Conservation (phyloP, 2,888 invertebrate genomes). For the Gari tellinella region DNA sequence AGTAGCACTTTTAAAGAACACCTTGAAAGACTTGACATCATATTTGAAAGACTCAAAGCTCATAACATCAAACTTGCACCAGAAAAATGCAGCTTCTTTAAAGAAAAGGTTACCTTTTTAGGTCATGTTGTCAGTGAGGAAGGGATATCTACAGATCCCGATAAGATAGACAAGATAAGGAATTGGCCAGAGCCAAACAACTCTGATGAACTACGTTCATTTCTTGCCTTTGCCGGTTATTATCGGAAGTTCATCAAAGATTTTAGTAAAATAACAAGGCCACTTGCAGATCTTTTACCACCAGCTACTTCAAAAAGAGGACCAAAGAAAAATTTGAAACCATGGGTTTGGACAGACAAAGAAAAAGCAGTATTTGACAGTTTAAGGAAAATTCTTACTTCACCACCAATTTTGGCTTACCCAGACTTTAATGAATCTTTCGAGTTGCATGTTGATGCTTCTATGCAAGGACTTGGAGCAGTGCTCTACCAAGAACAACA, state of each 20-base stretch:
- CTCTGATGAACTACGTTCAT: conserved; percentile 7
- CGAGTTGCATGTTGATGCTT: conserved; percentile 30
- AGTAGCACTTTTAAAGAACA: conserved; percentile 11
- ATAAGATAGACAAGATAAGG: conserved; percentile 13
- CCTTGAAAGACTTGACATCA: conserved; percentile 8
- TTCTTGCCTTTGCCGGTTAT: conserved; percentile 11
- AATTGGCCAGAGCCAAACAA: conserved; percentile 12
- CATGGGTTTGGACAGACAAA: conserved; percentile 6
- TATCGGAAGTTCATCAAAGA: conserved; percentile 7
- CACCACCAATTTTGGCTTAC: conserved; percentile 21
- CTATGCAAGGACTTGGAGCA: conserved; percentile 7
- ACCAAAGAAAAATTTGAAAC: background rate
- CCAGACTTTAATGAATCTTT: conserved; percentile 21
- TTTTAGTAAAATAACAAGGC: conserved; percentile 13
- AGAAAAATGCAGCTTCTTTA: background rate
- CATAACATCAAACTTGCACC: background rate
- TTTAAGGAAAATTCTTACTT: conserved; percentile 9
- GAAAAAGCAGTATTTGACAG: conserved; percentile 14
- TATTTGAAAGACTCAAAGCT: conserved; percentile 16
- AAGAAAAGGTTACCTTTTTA: background rate
- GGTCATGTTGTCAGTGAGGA: conserved; percentile 18
- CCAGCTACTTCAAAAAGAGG: conserved; percentile 5
- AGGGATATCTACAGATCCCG: too few relatives aligned
- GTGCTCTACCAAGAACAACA: too few relatives aligned
- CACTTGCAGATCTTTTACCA: conserved; percentile 8